These are phyloP conservation scores for Aulostomus chinensis DNA, from an alignment of 2,797 vertebrate species.

Conservation along the genomic window DNA sequence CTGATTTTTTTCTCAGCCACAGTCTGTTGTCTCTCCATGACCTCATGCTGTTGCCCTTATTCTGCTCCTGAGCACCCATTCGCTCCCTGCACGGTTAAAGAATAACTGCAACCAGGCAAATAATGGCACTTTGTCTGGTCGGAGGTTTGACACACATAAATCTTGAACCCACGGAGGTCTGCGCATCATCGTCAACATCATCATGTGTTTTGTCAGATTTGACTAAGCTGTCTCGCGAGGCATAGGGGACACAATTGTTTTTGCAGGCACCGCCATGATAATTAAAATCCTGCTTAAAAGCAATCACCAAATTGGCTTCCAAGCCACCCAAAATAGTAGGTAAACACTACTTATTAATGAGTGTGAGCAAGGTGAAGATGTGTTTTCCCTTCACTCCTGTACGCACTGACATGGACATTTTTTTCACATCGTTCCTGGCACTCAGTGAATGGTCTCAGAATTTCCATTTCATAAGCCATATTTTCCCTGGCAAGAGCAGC, in stretches of 20 bases:
- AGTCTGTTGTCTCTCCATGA: conserved; percentile 44
- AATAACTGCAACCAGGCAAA: conserved; percentile 28
- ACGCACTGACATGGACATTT: conserved; percentile 64
- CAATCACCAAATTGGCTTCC: conserved; percentile 30
- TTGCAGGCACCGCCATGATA: too few species aligned
- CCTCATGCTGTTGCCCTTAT: conserved; percentile 52
- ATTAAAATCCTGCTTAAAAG: too few species aligned
- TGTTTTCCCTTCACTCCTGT: conserved; percentile 47
- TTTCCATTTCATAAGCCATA: conserved; percentile 84
- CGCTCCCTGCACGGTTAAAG: conserved; percentile 45
- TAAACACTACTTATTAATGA: conserved; percentile 18
- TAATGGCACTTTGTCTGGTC: conserved; percentile 22
- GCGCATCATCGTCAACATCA: neutral
- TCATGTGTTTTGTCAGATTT: neutral
- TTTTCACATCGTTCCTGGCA: conserved; percentile 70
- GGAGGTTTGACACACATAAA: conserved; percentile 28
- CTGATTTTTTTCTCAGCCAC: too few species aligned
- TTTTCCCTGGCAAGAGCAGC: conserved; percentile 79
- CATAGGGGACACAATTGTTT: conserved; percentile 8
- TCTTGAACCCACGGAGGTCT: conserved; percentile 17
- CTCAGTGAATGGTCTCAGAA: conserved; percentile 81
- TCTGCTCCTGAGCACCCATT: conserved; percentile 39
- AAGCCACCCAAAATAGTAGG: conserved; percentile 5
- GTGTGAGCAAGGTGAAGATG: conserved; percentile 17
- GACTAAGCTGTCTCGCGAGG: conserved; percentile 4